Evolutionary conservation across 2,888 invertebrate genomes (phyloP), one percentile per base, ranked within the genome.

Genomic region (Hypercompe scribonia): DNA sequence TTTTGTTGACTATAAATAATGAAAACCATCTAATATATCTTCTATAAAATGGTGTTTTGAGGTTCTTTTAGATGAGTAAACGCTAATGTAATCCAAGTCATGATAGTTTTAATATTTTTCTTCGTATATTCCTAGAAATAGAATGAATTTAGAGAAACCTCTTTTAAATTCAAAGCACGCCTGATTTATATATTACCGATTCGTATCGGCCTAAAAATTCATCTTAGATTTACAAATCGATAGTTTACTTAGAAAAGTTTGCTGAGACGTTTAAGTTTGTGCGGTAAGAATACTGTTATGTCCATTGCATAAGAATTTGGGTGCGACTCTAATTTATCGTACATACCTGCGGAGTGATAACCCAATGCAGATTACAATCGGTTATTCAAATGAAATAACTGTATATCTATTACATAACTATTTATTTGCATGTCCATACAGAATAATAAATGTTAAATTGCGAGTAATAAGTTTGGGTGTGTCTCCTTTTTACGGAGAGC

Each of bases 141-240:
- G 89, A 85, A 85, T 88, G 87, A 88, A 90, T 61, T 31, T 15
- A 61, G 18, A 18, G 15, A 18, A 36, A 36, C 15, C 24, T 39
- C 2, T n/a, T 13, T 18, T 42, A 1, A 42, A 28, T 39, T 54
- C 15, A 58, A 28, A 89, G 85, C 86, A 74, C 87, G 91, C 89
- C 93, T 94, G 91, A 93, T 94, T 94, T 87, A 93, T 94, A 92
- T 89, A 94, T 91, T 81, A 31, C 21, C 24, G 21, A 61, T 58
- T 61, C 2, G 50, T 85, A 86, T 86, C 86, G 90, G 42, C 34
- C 28, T 3, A 58, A 54, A 92, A 91, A 92, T 91, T 90, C 89
- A 85, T 91, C 93, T 93, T 91, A 91, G 93, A 94, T 92, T 92
- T 91, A 91, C 89, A 91, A 93, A 91, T 88, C 89, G 91, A 93